These are phyloP conservation scores for Cichlasoma orientale DNA, from an alignment of 2,797 vertebrate genomes.

Conservation along the genomic window DNA sequence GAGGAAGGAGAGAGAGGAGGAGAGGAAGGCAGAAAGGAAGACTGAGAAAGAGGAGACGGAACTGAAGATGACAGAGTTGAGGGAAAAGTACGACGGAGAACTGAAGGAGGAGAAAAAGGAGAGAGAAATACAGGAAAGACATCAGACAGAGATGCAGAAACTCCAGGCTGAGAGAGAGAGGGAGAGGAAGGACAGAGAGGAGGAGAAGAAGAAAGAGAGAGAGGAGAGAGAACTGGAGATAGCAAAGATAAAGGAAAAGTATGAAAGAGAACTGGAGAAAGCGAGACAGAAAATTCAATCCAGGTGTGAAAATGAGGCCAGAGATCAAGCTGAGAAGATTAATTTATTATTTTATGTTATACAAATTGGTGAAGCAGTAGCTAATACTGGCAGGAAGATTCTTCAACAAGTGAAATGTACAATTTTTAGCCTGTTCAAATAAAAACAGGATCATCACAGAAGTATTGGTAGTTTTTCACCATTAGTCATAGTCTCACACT, in stretches of 20 bases:
- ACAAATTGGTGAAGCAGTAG: background rate
- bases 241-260: background rate
- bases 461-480: background rate
- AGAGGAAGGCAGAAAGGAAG: too few relatives aligned
- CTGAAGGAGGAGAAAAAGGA: too few relatives aligned
- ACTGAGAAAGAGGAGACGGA: too few relatives aligned
- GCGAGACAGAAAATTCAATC: background rate
- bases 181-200: too few relatives aligned
- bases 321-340: background rate
- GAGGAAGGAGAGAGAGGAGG: too few relatives aligned
- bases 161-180: too few relatives aligned
- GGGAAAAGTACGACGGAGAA: too few relatives aligned
- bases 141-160: too few relatives aligned
- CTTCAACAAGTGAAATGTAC: background rate
- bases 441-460: background rate
- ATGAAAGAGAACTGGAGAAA: background rate
- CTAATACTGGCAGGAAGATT: background rate
- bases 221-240: fast-evolving
- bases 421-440: background rate
- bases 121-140: too few relatives aligned
- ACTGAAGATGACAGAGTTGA: too few relatives aligned
- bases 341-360: background rate
- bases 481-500: background rate
- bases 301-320: fast-evolving
- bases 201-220: too few relatives aligned